A percentile compares a stretch with the other conserved stretches of the same genome.
These are phyloP conservation scores for Helicoverpa armigera DNA, from an alignment of 1,140 invertebrate species.

Conservation along the genomic window DNA sequence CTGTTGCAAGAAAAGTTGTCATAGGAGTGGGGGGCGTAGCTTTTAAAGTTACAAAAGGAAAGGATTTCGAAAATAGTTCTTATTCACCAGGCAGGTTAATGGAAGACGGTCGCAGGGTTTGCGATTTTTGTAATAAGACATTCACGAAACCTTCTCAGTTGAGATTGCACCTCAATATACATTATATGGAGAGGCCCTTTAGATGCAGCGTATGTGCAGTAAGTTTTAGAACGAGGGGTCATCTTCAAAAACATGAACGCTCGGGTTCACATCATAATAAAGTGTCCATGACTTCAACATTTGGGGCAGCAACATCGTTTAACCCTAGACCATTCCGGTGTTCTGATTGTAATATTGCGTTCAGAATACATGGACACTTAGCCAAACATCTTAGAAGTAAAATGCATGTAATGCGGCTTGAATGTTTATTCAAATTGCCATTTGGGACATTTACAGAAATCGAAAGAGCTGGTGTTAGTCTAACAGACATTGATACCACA, in stretches of 20 bases:
- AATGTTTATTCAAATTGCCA: constrained; percentile 96
- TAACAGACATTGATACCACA: constrained; percentile 97
- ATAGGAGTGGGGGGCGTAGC: constrained; percentile 85
- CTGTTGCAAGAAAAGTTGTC: constrained; percentile 84
- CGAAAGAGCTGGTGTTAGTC: constrained; percentile 95
- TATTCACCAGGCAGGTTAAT: constrained; percentile 86
- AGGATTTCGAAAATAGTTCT: constrained; percentile 77
- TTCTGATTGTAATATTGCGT: constrained; percentile 97
- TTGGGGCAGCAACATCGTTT: constrained; percentile 93
- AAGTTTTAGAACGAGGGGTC: constrained; percentile 96
- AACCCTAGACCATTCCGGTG: constrained; percentile 98
- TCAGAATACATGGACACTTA: constrained; percentile 98
- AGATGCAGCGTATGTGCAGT: constrained; percentile 96
- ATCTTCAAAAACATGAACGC: constrained; percentile 96
- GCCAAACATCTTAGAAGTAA: constrained; percentile 98
- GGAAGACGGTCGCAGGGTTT: constrained; percentile 94
- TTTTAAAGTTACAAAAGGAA: constrained; percentile 83
- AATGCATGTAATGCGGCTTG: constrained; percentile 98
- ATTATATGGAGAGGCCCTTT: constrained; percentile 97
- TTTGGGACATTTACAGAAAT: constrained; percentile 98
- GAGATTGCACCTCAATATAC: constrained; percentile 97
- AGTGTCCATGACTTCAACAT: constrained; percentile 95
- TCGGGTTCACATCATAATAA: constrained; percentile 97
- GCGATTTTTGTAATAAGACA: constrained; percentile 95
- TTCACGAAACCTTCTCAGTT: constrained; percentile 97